Base-by-base conservation (phyloP, 2,888 invertebrate genomes). In the Vanessa cardui region DNA sequence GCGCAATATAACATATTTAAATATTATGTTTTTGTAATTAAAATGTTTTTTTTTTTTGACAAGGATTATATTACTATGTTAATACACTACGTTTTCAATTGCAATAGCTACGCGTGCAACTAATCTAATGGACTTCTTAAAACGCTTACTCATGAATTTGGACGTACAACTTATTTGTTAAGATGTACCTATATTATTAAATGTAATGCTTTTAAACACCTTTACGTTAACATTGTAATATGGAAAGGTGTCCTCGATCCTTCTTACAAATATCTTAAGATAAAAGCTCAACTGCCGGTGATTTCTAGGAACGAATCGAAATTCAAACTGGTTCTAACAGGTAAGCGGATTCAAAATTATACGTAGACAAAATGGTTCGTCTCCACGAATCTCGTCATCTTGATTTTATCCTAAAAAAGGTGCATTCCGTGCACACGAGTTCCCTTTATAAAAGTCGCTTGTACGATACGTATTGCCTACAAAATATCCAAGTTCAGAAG, bases 261-360 rank as follows among this genome's bases (percentile, higher is more conserved):
- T 80, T 74, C 73, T 70, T 77, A 78, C 73, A 73, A 77, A 74
- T 72, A 66, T 73, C 66, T 69, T 73, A 77, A 83, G 82, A 86
- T 84, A 85, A 88, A 84, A 81, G 80, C 76, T 80, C 77, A 81
- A 77, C 80, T 80, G 79, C 79, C 77, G 79, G 80, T 79, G 75
- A 79, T 80, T 88, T 87, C 87, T 87, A 83, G 83, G 86, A 87
- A 88, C 78, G 76, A 81, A 74, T 80, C 76, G 71, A 76, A 72
- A 74, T 77, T 77, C 79, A 85, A 92, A 92, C 92, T 83, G 88
- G 92, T 92, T 86, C 84, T 78, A 83, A 80, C 91, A 92, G 91
- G 92, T 90, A 91, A 82, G 76, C 86, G 83, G 83, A 83, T 83
- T 64, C 87, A 89, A 89, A 89, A 86, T 90, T 88, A 88, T 89